phyloP scores from a whole-genome alignment of 1,140 invertebrate species.

The Anastatus disparis region DNA sequence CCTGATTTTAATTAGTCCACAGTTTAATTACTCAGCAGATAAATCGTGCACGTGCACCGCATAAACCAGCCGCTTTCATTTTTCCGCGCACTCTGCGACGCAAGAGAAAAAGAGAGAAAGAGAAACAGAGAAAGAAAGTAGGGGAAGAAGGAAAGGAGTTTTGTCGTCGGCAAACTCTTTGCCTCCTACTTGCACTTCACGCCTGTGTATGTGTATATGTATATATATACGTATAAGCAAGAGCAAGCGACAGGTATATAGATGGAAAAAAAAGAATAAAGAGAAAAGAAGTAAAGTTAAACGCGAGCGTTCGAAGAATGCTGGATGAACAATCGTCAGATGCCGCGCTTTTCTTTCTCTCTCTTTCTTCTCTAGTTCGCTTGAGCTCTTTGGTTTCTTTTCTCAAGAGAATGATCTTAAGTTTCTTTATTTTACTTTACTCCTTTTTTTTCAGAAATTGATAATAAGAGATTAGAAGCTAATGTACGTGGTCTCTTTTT shows the following conservation, averaged over 20 bases:
- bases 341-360: conserved; percentile 5
- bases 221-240: too few relatives aligned
- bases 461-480: too few relatives aligned
- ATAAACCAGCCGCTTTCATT: conserved; percentile 68
- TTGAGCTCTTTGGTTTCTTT: conserved; percentile 23
- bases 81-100: conserved; percentile 61
- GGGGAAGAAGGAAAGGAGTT: conserved; percentile 20
- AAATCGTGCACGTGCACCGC: conserved; percentile 69
- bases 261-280: too few relatives aligned
- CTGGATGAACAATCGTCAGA: conserved; percentile 60
- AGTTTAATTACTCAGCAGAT: conserved; percentile 69
- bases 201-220: too few relatives aligned
- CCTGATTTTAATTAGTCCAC: conserved; percentile 70
- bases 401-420: conserved; percentile 34
- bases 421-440: neutral
- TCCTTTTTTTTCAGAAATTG: conserved; percentile 5
- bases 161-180: conserved; percentile 8
- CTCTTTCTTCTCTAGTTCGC: neutral
- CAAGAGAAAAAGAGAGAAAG: conserved; percentile 22
- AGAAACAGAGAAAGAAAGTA: conserved; percentile 27
- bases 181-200: neutral
- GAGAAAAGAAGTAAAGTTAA: too few relatives aligned
- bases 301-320: conserved; percentile 51
- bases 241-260: neutral
- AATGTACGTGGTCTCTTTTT: too few relatives aligned